These are phyloP conservation scores for Sebastes reedi DNA, from an alignment of 2,797 vertebrate species.

Conservation along the genomic window DNA sequence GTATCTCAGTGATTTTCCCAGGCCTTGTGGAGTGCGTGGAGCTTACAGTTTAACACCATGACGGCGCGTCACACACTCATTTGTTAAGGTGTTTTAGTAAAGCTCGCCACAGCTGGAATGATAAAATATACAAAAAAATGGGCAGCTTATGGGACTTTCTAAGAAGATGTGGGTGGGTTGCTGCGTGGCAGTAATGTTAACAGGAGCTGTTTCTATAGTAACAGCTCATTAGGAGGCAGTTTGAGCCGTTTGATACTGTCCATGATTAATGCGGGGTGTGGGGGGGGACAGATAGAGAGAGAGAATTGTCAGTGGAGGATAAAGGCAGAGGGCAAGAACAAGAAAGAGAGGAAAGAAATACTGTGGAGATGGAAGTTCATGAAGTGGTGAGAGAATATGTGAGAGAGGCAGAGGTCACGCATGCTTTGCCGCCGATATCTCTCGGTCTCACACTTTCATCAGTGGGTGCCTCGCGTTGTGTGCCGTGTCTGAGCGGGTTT, in stretches of 20 bases:
- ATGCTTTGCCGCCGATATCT: conserved; percentile 5
- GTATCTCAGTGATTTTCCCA: conserved; percentile 9
- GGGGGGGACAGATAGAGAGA: conserved; percentile 13
- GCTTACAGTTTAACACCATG: conserved; percentile 32
- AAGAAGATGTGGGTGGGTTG: conserved; percentile 41
- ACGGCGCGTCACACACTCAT: not conserved
- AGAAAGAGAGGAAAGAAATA: not conserved
- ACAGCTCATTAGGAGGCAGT: conserved; percentile 82
- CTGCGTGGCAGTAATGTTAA: conserved; percentile 59
- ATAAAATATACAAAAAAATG: conserved; percentile 42
- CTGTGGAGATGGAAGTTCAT: not conserved
- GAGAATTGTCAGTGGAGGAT: conserved; percentile 14
- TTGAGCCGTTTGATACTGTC: conserved; percentile 76
- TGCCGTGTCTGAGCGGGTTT: conserved; percentile 30
- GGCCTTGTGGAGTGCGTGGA: not conserved
- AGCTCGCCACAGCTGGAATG: conserved; percentile 40
- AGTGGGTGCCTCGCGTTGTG: not conserved
- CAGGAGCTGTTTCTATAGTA: conserved; percentile 81
- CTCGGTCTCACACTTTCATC: conserved; percentile 9
- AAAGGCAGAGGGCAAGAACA: conserved; percentile 12
- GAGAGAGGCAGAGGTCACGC: conserved; percentile 26
- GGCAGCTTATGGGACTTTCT: conserved; percentile 42
- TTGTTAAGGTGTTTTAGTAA: conserved; percentile 19
- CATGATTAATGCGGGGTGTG: conserved; percentile 75
- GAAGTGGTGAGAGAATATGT: conserved; percentile 9